Percentiles rank a stretch among this genome's conserved stretches.
phyloP scores from a whole-genome alignment of 2,797 vertebrate genomes.

The Scolopax rusticola region DNA sequence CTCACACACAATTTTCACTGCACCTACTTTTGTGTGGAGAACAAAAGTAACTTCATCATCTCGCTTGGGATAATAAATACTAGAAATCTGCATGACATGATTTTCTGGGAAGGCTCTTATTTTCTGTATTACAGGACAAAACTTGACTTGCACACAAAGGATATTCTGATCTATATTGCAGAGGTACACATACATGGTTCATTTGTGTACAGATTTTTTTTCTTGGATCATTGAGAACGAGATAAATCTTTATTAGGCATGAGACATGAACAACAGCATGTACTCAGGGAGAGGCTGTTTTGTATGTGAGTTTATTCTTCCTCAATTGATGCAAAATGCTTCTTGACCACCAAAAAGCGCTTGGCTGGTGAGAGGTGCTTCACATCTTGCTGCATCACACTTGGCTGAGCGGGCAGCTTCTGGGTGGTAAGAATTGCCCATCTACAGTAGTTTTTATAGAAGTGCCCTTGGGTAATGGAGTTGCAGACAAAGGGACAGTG shows the following conservation, averaged over 20 bases:
- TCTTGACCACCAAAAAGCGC: not conserved
- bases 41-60: slow-evolving; percentile 47
- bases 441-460: not conserved
- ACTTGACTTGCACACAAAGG: not conserved
- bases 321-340: not conserved
- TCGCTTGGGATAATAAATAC: slow-evolving; percentile 33
- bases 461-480: not conserved
- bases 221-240: not conserved
- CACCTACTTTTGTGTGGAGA: slow-evolving; percentile 34
- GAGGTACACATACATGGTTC: not conserved
- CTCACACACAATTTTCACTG: slow-evolving; percentile 57
- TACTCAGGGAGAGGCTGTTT: not conserved
- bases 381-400: not conserved
- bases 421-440: not conserved
- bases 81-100: slow-evolving; percentile 20
- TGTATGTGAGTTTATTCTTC: not conserved
- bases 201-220: not conserved
- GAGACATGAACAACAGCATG: not conserved
- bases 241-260: not conserved
- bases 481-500: not conserved
- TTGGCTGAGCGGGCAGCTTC: not conserved
- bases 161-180: not conserved
- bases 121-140: not conserved
- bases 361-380: not conserved
- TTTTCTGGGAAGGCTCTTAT: not conserved